A percentile compares a stretch with the other conserved stretches of the same genome.
Evolutionary conservation across 2,113 vertebrate genomes (phyloP).

Genomic region (Lagopus leucura): DNA sequence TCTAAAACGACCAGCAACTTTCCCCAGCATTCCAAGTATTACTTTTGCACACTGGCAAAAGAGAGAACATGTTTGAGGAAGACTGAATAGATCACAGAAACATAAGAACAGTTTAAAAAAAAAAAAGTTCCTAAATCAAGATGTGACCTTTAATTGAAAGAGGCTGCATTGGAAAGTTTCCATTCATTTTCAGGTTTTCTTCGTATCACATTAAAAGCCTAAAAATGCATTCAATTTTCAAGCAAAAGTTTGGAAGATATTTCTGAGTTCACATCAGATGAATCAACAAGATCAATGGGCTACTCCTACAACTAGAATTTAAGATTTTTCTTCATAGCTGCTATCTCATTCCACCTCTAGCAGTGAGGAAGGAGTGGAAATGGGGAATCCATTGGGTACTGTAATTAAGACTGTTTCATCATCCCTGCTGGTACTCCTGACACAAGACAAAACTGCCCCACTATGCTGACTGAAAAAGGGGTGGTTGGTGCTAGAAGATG

Average conservation of each 20-base stretch:
- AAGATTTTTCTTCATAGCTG: background rate
- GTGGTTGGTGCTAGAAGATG: slow-evolving; percentile 8
- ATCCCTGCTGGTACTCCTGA: background rate
- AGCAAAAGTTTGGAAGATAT: background rate
- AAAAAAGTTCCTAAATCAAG: background rate
- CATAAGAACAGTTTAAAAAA: background rate
- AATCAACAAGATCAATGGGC: accelerated
- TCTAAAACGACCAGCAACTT: background rate
- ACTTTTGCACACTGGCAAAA: background rate
- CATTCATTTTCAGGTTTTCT: background rate
- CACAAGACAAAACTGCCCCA: slow-evolving; percentile 18
- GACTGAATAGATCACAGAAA: background rate
- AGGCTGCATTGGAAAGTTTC: background rate
- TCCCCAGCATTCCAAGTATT: background rate
- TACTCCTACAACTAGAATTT: background rate
- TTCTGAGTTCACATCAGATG: background rate
- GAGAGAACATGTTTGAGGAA: background rate
- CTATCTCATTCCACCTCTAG: background rate
- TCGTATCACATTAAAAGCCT: background rate
- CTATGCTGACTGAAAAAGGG: slow-evolving; percentile 11
- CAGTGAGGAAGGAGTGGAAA: background rate
- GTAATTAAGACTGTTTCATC: slow-evolving; percentile 11
- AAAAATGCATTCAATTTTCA: background rate
- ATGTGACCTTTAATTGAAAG: background rate
- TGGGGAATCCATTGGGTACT: background rate